A percentile compares a stretch with the other conserved stretches of the same genome.
Evolutionary conservation across 2,113 vertebrate species (phyloP).

Genomic region (Menura novaehollandiae): DNA sequence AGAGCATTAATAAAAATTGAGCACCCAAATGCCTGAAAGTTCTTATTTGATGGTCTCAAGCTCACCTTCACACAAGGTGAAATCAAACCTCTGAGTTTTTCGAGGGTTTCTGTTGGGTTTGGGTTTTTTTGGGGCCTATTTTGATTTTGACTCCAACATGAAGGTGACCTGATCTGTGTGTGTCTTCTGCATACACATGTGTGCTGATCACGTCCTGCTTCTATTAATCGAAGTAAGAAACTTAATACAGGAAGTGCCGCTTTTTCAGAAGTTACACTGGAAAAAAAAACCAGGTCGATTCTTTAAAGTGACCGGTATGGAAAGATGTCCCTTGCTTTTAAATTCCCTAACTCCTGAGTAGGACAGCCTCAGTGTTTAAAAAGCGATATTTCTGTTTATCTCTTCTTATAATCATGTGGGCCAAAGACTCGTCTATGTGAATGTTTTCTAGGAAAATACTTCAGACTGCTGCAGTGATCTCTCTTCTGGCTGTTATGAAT

Average conservation of each 20-base stretch:
- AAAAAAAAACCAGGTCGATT: not conserved
- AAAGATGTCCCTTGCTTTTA: not conserved
- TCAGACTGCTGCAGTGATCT: not conserved
- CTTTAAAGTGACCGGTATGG: not conserved
- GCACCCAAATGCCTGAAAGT: not conserved
- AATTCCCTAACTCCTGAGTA: not conserved
- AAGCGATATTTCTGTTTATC: not conserved
- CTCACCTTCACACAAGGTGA: not conserved
- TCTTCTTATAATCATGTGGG: not conserved
- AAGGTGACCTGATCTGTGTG: not conserved
- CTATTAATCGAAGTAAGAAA: not conserved
- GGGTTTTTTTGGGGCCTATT: not conserved
- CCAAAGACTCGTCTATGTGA: not conserved
- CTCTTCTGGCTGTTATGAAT: not conserved
- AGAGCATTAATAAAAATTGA: not conserved
- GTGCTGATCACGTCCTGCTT: rapidly evolving
- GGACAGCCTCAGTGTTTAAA: not conserved
- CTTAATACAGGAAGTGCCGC: rapidly evolving
- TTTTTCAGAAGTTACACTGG: not conserved
- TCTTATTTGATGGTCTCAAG: not conserved
- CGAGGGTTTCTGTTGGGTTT: not conserved
- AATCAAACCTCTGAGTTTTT: not conserved
- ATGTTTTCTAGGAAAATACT: not conserved
- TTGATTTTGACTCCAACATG: not conserved
- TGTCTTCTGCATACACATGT: rapidly evolving